phyloP scores from a whole-genome alignment of 1,140 invertebrate species.

The Bombyx mandarina region DNA sequence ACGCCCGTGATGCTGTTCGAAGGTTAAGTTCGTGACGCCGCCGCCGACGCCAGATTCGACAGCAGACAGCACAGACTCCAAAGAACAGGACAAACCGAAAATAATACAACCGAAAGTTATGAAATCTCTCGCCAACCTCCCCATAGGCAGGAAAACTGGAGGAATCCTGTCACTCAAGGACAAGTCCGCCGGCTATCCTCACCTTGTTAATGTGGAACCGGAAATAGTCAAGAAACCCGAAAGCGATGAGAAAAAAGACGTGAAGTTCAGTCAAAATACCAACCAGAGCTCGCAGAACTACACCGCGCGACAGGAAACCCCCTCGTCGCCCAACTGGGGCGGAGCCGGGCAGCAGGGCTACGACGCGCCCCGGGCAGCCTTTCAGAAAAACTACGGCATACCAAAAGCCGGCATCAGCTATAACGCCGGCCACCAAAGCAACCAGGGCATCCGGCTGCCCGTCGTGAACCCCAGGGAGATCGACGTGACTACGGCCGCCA shows the following conservation, averaged over 20 bases:
- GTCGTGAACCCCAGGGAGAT: constrained; percentile 70
- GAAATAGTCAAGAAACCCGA: constrained; percentile 41
- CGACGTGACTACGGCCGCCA: constrained; percentile 56
- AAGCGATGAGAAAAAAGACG: constrained; percentile 47
- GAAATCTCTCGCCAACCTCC: constrained; percentile 55
- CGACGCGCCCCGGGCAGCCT: constrained; percentile 30
- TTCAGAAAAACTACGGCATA: constrained; percentile 52
- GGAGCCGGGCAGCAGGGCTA: constrained; percentile 19
- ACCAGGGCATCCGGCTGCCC: constrained; percentile 50
- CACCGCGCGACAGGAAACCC: constrained; percentile 25
- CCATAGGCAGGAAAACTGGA: constrained; percentile 60
- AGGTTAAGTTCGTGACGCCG: constrained; percentile 73
- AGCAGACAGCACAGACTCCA: constrained; percentile 26
- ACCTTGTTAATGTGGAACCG: constrained; percentile 56
- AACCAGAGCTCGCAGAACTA: constrained; percentile 29
- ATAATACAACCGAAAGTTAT: constrained; percentile 60
- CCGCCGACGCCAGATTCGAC: constrained; percentile 67
- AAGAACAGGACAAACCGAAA: constrained; percentile 47
- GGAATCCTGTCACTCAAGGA: constrained; percentile 68
- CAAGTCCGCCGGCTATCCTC: constrained; percentile 66
- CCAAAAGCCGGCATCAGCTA: constrained; percentile 37
- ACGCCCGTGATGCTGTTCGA: too few species aligned
- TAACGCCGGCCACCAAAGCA: constrained; percentile 40
- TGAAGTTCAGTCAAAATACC: constrained; percentile 25
- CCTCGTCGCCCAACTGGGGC: constrained; percentile 23